These are phyloP conservation scores for Pterocles orientalis DNA, from an alignment of 2,113 vertebrate genomes.

Conservation along the genomic window DNA sequence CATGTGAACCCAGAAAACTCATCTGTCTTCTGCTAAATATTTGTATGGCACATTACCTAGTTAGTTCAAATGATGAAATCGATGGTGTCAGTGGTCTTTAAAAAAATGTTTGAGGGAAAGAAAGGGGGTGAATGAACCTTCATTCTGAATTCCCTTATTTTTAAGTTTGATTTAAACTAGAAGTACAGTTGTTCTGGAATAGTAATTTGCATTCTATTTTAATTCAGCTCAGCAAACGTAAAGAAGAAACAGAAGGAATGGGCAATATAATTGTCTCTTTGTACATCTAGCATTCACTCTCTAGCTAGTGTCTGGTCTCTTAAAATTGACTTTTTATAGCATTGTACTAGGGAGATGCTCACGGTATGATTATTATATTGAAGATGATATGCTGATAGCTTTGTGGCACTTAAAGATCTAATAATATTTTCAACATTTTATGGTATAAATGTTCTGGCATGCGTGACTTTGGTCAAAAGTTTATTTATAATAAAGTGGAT, in stretches of 20 bases:
- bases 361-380: neutral
- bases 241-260: neutral
- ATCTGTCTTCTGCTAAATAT: neutral
- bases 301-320: neutral
- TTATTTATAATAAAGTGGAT: neutral
- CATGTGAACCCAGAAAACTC: neutral
- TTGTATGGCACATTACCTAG: neutral
- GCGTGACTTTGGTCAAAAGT: neutral
- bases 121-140: neutral
- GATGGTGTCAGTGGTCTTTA: neutral
- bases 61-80: neutral
- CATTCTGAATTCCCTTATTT: neutral
- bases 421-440: neutral
- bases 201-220: neutral
- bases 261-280: neutral
- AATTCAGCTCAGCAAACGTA: neutral
- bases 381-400: neutral
- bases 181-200: neutral
- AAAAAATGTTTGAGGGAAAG: neutral
- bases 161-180: neutral
- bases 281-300: neutral
- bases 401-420: constrained; percentile 1
- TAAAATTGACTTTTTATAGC: neutral
- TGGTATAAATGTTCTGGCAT: neutral
- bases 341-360: neutral